Conservation (phyloP, 2,113 vertebrate genomes). For the Urocolius indicus region DNA sequence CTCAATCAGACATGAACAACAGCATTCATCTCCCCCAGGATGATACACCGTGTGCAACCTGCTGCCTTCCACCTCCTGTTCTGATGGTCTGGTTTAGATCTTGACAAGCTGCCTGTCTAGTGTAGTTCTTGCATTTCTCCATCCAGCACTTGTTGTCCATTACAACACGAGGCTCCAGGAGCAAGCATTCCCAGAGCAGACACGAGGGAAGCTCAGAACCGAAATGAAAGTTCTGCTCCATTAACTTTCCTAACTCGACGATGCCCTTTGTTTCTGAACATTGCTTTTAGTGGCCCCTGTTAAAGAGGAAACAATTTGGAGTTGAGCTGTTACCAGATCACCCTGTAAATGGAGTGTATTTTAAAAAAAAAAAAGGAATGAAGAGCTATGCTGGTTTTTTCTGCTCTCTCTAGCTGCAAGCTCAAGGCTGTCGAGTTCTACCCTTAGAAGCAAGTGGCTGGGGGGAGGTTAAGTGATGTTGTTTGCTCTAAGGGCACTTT, state of each 20-base stretch:
- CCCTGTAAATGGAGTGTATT: not conserved
- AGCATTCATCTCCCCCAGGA: not conserved
- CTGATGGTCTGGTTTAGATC: not conserved
- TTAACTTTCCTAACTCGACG: not conserved
- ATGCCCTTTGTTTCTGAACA: not conserved
- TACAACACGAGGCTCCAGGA: not conserved
- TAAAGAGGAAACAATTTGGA: not conserved
- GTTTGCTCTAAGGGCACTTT: not conserved
- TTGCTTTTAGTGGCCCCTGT: not conserved
- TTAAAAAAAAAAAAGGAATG: not conserved
- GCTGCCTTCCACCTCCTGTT: not conserved
- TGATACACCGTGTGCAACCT: not conserved
- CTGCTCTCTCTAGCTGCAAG: not conserved
- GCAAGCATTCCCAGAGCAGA: not conserved
- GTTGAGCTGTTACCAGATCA: not conserved
- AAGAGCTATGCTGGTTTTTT: not conserved
- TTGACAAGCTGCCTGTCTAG: not conserved
- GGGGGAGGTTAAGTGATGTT: not conserved
- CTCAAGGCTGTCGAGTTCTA: not conserved
- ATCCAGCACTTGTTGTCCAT: conserved; percentile 50
- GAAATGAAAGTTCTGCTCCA: conserved; percentile 14
- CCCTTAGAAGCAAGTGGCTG: not conserved
- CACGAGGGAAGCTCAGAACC: not conserved
- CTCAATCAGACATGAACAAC: not conserved
- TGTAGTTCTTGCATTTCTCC: not conserved